These are phyloP conservation scores for Acromyrmex echinatior DNA, from an alignment of 1,140 invertebrate genomes.

Conservation along the genomic window DNA sequence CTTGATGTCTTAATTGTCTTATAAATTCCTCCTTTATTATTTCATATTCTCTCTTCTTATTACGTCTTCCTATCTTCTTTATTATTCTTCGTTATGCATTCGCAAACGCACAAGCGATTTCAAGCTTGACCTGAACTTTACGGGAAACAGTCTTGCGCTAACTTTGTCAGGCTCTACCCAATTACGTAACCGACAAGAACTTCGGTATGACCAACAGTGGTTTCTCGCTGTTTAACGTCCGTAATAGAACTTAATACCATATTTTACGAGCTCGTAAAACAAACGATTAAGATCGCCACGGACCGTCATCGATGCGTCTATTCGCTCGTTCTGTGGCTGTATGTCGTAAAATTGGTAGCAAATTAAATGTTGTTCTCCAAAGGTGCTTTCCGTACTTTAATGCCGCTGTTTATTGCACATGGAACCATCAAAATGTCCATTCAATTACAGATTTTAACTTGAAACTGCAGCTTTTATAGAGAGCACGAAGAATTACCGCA, in stretches of 20 bases:
- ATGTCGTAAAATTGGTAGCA: conserved; percentile 21
- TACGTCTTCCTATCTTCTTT: background rate
- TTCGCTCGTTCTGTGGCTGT: background rate
- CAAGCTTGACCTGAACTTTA: conserved; percentile 12
- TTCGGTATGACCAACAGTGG: background rate
- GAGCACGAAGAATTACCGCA: background rate
- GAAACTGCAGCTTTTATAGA: background rate
- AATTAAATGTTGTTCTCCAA: conserved; percentile 17
- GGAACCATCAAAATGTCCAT: background rate
- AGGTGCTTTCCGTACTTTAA: background rate
- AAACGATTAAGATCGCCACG: conserved; percentile 18
- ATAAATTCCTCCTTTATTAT: conserved; percentile 18
- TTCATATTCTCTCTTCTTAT: background rate
- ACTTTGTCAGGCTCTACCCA: conserved; percentile 30
- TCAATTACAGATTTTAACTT: background rate
- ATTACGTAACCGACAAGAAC: conserved; percentile 34
- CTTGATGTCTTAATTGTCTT: background rate
- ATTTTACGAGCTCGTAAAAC: conserved; percentile 68
- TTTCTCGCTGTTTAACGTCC: conserved; percentile 22
- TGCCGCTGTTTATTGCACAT: background rate
- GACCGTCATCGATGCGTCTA: conserved; percentile 8
- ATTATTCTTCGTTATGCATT: background rate
- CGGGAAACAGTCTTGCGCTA: background rate
- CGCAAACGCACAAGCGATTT: conserved; percentile 1
- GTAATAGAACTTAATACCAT: conserved; percentile 31